These are phyloP conservation scores for Phyllotreta cruciferae DNA, from an alignment of 2,888 invertebrate genomes.

Conservation along the genomic window DNA sequence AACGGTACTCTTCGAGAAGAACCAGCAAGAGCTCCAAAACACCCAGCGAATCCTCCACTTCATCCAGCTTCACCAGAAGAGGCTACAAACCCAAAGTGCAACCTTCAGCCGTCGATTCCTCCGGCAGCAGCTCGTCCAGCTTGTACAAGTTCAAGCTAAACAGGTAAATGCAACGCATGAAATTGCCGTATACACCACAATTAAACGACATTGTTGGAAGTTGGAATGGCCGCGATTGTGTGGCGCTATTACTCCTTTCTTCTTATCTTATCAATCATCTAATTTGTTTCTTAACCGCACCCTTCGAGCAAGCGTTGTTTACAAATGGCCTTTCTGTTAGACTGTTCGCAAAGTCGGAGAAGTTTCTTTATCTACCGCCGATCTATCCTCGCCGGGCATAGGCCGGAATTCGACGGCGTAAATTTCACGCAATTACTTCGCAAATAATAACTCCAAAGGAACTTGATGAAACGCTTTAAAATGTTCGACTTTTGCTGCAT, in stretches of 20 bases:
- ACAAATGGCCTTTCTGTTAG: slow-evolving; percentile 25
- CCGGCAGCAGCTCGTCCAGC: slow-evolving; percentile 61
- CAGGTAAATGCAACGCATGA: slow-evolving; percentile 47
- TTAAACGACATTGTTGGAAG: neutral
- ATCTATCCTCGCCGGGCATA: slow-evolving; percentile 4
- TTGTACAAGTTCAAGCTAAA: slow-evolving; percentile 84
- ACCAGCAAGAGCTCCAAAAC: slow-evolving; percentile 32
- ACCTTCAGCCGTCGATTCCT: slow-evolving; percentile 63
- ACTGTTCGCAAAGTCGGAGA: slow-evolving; percentile 6
- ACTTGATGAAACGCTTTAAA: no score
- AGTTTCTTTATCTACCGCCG: slow-evolving; percentile 18
- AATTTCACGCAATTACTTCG: no score
- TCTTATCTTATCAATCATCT: slow-evolving; percentile 14
- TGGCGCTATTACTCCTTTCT: neutral
- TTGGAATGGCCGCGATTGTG: no score
- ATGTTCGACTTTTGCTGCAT: no score
- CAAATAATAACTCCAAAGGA: no score
- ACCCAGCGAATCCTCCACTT: slow-evolving; percentile 50
- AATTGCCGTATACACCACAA: neutral
- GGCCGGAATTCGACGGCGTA: no score
- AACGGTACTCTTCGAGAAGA: slow-evolving; percentile 59
- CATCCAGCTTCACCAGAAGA: slow-evolving; percentile 61
- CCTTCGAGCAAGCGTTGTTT: slow-evolving; percentile 32
- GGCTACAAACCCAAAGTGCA: slow-evolving; percentile 75
- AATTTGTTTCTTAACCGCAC: slow-evolving; percentile 15